Conservation (phyloP, 2,888 invertebrate species). For the Sarcophaga rosellei region DNA sequence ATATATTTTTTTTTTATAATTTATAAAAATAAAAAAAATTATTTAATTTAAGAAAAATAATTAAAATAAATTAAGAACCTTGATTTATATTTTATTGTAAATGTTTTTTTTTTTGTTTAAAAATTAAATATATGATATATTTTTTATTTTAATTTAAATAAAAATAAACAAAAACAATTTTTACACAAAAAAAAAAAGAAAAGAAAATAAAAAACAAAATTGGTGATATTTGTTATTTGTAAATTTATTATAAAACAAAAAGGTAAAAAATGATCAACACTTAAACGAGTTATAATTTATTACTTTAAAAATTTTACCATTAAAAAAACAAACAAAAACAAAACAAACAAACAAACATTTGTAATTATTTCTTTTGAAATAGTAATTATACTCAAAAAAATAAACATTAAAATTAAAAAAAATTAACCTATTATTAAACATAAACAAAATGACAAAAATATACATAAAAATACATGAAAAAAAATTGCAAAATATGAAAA, state of each 20-base stretch:
- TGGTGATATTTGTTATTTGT: conserved; percentile 70
- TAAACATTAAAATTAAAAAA: conserved; percentile 42
- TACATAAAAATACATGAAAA: conserved; percentile 40
- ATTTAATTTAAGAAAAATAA: conserved; percentile 50
- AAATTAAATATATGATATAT: conserved; percentile 26
- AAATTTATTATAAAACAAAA: conserved; percentile 62
- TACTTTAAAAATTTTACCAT: conserved; percentile 37
- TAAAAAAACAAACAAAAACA: neutral
- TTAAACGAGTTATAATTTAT: conserved; percentile 28
- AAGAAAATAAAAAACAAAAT: conserved; percentile 15
- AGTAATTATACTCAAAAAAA: conserved; percentile 28
- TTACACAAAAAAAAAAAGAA: conserved; percentile 52
- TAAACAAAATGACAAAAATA: conserved; percentile 28
- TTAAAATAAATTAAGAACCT: conserved; percentile 29
- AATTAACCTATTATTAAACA: conserved; percentile 29
- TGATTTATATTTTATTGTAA: conserved; percentile 58
- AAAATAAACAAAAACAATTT: conserved; percentile 58
- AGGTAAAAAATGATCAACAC: conserved; percentile 41
- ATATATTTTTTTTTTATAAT: conserved; percentile 53
- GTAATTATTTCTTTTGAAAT: conserved; percentile 54
- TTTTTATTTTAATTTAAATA: conserved; percentile 52
- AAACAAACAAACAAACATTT: conserved; percentile 22
- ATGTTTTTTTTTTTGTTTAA: conserved; percentile 48
- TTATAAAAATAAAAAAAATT: conserved; percentile 43
- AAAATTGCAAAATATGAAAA: conserved; percentile 36